Conservation (phyloP, 1,140 invertebrate genomes). For the Aphidius ervi region DNA sequence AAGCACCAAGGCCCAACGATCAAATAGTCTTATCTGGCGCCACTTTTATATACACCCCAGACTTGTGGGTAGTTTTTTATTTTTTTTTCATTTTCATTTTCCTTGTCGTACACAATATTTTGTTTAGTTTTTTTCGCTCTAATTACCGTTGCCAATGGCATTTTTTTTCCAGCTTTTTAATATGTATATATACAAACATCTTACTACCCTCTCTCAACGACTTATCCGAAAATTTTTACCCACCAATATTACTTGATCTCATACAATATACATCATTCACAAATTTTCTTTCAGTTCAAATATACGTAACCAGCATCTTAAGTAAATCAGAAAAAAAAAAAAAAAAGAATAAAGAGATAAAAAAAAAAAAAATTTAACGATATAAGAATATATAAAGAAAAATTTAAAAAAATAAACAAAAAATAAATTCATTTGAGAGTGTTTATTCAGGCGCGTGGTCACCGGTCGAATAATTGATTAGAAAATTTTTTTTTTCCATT, state of each 20-base stretch:
- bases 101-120: slow-evolving; percentile 20
- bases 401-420: not conserved
- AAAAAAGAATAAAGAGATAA: too few relatives aligned
- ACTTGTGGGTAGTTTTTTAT: not conserved
- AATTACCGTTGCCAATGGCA: slow-evolving; percentile 38
- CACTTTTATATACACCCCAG: slow-evolving; percentile 41
- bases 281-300: too few relatives aligned
- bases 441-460: slow-evolving; percentile 8
- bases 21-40: slow-evolving; percentile 52
- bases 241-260: not conserved
- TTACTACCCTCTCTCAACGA: not conserved
- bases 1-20: slow-evolving; percentile 43
- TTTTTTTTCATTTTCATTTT: slow-evolving; percentile 18
- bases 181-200: too few relatives aligned
- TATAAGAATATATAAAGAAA: too few relatives aligned
- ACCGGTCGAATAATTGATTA: slow-evolving; percentile 14
- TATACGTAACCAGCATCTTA: too few relatives aligned
- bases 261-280: not conserved
- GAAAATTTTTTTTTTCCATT: slow-evolving; percentile 3
- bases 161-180: not conserved
- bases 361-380: too few relatives aligned
- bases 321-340: too few relatives aligned
- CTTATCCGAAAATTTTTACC: not conserved
- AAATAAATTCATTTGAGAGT: slow-evolving; percentile 10
- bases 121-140: slow-evolving; percentile 34